phyloP scores from a whole-genome alignment of 1,140 invertebrate species.

The Hermetia illucens region DNA sequence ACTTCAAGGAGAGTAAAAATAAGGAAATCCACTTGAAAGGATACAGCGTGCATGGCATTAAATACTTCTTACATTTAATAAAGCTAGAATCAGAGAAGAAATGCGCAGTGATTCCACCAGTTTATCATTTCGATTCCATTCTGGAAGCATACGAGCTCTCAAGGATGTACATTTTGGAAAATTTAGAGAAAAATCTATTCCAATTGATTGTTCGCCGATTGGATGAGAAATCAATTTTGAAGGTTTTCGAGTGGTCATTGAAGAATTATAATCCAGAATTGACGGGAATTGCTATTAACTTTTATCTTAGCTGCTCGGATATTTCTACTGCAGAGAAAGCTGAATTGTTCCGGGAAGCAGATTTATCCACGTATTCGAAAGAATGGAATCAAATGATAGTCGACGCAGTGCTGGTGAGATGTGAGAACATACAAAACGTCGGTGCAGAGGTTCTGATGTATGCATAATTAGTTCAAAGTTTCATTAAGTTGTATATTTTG shows the following conservation, averaged over 20 bases:
- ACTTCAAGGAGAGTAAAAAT: slow-evolving; percentile 23
- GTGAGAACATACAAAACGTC: slow-evolving; percentile 21
- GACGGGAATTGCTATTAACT: slow-evolving; percentile 24
- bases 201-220: slow-evolving; percentile 17
- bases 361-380: slow-evolving; percentile 19
- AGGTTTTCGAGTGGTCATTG: slow-evolving; percentile 23
- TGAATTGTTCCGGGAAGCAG: slow-evolving; percentile 20
- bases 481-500: no score
- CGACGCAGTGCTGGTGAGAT: slow-evolving; percentile 23
- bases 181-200: slow-evolving; percentile 18
- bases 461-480: no score
- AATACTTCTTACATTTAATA: slow-evolving; percentile 25
- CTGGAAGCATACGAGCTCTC: slow-evolving; percentile 28
- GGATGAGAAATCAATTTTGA: slow-evolving; percentile 18
- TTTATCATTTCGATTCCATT: slow-evolving; percentile 17
- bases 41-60: slow-evolving; percentile 18
- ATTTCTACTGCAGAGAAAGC: slow-evolving; percentile 17
- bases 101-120: slow-evolving; percentile 9
- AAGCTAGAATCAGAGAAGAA: slow-evolving; percentile 10
- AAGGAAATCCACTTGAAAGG: slow-evolving; percentile 22
- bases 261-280: slow-evolving; percentile 27
- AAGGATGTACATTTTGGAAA: slow-evolving; percentile 25
- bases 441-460: no score
- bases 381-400: slow-evolving; percentile 28
- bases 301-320: slow-evolving; percentile 18